A percentile compares a stretch with the other conserved stretches of the same genome.
Evolutionary conservation across 2,888 invertebrate genomes (phyloP).

Genomic region (Pandemis cinnamomeana): DNA sequence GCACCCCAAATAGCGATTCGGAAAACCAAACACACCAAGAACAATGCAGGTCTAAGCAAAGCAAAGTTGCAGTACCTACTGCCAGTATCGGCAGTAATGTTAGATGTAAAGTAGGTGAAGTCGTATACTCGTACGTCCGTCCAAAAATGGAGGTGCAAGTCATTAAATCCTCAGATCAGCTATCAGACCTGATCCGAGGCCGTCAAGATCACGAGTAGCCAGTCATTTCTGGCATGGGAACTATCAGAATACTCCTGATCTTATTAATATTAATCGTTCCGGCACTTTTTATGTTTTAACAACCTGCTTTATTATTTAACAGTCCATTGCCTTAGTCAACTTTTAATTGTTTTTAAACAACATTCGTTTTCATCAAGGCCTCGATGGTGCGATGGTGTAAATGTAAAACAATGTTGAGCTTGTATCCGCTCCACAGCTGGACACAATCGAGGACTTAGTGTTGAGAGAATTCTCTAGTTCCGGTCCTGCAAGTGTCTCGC

Average conservation of each 20-base stretch:
- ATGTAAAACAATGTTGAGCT: not conserved
- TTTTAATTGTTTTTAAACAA: constrained; percentile 12
- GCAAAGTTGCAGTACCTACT: not conserved
- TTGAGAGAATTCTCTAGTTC: too few relatives aligned
- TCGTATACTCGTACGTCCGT: not conserved
- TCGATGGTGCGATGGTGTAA: not conserved
- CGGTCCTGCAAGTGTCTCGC: too few relatives aligned
- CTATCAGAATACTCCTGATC: constrained; percentile 3
- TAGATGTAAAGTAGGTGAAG: constrained; percentile 5
- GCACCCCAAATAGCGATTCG: not conserved
- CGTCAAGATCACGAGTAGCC: not conserved
- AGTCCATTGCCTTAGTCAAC: constrained; percentile 17
- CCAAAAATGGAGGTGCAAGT: not conserved
- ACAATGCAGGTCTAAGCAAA: constrained; percentile 18
- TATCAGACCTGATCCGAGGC: constrained; percentile 15
- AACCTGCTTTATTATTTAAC: constrained; percentile 8
- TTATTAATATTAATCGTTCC: constrained; percentile 2
- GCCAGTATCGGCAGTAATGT: not conserved
- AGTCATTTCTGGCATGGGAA: not conserved
- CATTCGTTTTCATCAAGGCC: constrained; percentile 16
- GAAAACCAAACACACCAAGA: constrained; percentile 17
- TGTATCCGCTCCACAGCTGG: not conserved
- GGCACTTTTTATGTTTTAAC: constrained; percentile 1
- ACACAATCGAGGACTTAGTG: not conserved
- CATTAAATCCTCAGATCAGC: constrained; percentile 11